These are phyloP conservation scores for Megalonaias nervosa DNA, from an alignment of 1,140 invertebrate genomes.

Conservation along the genomic window DNA sequence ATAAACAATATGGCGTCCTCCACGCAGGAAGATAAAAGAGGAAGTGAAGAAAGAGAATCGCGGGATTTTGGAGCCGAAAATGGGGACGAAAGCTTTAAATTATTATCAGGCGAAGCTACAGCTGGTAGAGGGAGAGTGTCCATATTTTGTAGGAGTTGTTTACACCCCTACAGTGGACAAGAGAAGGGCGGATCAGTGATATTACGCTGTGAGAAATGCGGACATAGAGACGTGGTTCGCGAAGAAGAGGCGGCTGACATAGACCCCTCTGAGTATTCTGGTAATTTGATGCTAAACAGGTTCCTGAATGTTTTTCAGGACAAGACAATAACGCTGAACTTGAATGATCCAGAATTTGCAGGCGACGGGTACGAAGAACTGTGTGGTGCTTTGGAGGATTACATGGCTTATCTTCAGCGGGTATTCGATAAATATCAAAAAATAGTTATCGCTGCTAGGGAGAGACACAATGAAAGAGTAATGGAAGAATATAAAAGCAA, in stretches of 20 bases:
- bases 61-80: too few relatives aligned
- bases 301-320: conserved; percentile 24
- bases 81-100: too few relatives aligned
- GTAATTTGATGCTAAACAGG: conserved; percentile 24
- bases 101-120: too few relatives aligned
- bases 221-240: conserved; percentile 21
- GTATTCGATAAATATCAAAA: background rate
- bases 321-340: background rate
- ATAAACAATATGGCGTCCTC: too few relatives aligned
- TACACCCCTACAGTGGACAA: conserved; percentile 27
- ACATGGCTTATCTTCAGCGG: conserved; percentile 6
- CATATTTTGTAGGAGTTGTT: conserved; percentile 25
- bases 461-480: too few relatives aligned
- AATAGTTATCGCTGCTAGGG: too few relatives aligned
- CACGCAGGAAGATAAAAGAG: too few relatives aligned
- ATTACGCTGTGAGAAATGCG: conserved; percentile 18
- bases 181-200: conserved; percentile 13
- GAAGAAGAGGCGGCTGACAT: conserved; percentile 9
- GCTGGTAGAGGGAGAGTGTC: conserved; percentile 1
- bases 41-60: too few relatives aligned
- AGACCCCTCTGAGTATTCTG: conserved; percentile 24
- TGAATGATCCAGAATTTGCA: conserved; percentile 15
- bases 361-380: conserved; percentile 17
- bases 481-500: too few relatives aligned
- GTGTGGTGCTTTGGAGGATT: conserved; percentile 11